phyloP scores from a whole-genome alignment of 2,888 invertebrate genomes.

The Notodonta ziczac region DNA sequence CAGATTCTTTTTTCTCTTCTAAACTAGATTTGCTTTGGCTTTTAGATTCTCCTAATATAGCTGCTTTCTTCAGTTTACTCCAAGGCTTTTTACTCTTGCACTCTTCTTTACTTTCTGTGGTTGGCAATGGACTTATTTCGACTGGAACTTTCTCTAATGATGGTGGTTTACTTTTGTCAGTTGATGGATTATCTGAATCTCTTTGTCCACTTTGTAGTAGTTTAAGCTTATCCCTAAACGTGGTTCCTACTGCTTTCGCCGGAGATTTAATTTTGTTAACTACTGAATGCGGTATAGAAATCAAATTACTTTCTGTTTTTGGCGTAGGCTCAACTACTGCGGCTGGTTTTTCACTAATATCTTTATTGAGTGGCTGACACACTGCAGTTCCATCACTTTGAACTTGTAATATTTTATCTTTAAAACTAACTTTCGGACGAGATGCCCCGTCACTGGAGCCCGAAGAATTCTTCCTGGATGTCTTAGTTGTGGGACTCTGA shows the following conservation, averaged over 20 bases:
- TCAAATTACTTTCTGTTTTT: constrained; percentile 75
- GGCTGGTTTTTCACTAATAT: constrained; percentile 71
- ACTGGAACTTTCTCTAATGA: constrained; percentile 57
- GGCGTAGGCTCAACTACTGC: constrained; percentile 76
- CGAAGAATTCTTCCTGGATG: constrained; percentile 78
- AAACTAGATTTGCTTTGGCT: constrained; percentile 66
- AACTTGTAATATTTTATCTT: constrained; percentile 85
- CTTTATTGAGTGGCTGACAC: constrained; percentile 74
- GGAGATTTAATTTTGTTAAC: constrained; percentile 82
- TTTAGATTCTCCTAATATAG: constrained; percentile 83
- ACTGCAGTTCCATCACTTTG: constrained; percentile 81
- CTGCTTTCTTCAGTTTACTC: constrained; percentile 91
- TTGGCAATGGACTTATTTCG: constrained; percentile 63
- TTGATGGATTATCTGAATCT: constrained; percentile 52
- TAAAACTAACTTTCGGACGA: constrained; percentile 86
- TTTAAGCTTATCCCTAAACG: constrained; percentile 80
- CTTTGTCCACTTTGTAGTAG: constrained; percentile 72
- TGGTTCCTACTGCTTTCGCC: constrained; percentile 76
- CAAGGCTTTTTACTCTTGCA: constrained; percentile 86
- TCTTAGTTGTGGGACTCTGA: constrained; percentile 76
- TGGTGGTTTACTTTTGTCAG: constrained; percentile 60
- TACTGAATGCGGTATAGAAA: constrained; percentile 81
- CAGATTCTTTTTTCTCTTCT: constrained; percentile 64
- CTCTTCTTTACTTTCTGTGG: constrained; percentile 63
- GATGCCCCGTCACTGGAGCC: constrained; percentile 74